These are phyloP conservation scores for Drosophila fungiperda DNA, from an alignment of 2,888 invertebrate genomes.

Conservation along the genomic window DNA sequence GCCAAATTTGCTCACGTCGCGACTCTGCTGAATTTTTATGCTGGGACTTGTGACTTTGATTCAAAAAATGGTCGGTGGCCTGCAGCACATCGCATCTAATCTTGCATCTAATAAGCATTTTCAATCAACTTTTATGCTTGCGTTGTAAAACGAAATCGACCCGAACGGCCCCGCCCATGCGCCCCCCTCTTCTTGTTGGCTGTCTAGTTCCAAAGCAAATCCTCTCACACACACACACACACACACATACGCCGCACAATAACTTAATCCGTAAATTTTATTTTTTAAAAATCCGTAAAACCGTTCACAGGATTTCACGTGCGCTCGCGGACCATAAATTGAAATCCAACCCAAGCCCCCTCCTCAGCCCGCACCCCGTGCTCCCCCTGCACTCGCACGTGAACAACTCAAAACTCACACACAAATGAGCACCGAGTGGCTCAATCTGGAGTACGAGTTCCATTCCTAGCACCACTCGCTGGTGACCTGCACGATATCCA, in stretches of 20 bases:
- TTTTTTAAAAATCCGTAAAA: slow-evolving; percentile 77
- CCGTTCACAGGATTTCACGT: slow-evolving; percentile 71
- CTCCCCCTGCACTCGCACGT: slow-evolving; percentile 3
- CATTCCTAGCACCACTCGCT: not conserved
- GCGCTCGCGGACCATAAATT: slow-evolving; percentile 68
- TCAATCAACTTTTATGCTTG: slow-evolving; percentile 84
- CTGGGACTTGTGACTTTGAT: slow-evolving; percentile 60
- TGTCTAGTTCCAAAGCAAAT: slow-evolving; percentile 29
- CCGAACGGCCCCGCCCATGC: slow-evolving; percentile 46
- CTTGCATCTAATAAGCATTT: slow-evolving; percentile 85
- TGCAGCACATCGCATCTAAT: slow-evolving; percentile 81
- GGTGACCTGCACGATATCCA: slow-evolving; percentile 26
- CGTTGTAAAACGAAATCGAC: slow-evolving; percentile 82
- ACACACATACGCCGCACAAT: slow-evolving; percentile 63
- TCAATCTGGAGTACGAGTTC: not conserved
- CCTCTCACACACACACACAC: slow-evolving; percentile 10
- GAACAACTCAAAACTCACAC: slow-evolving; percentile 37
- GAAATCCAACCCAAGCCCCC: slow-evolving; percentile 56
- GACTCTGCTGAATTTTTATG: slow-evolving; percentile 76
- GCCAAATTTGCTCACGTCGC: slow-evolving; percentile 81
- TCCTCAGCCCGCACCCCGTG: not conserved
- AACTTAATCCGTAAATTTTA: slow-evolving; percentile 84
- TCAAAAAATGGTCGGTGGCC: slow-evolving; percentile 53
- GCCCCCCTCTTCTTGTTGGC: slow-evolving; percentile 1
- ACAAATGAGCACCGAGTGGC: slow-evolving; percentile 14